phyloP scores from a whole-genome alignment of 2,888 invertebrate species.

The Eurois occulta region DNA sequence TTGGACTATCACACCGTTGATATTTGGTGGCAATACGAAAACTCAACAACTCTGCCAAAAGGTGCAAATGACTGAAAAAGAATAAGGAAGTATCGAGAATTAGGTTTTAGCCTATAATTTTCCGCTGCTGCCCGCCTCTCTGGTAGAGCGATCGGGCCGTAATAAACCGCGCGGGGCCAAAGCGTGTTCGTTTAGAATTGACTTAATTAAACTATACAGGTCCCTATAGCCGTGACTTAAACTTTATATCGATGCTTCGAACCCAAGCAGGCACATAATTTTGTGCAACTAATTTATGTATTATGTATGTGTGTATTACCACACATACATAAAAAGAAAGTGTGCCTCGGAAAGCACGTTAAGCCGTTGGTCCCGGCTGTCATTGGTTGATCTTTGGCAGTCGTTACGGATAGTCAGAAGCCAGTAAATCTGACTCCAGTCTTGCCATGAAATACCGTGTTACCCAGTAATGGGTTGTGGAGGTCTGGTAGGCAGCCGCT shows the following conservation, averaged over 20 bases:
- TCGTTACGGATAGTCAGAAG: too few species aligned
- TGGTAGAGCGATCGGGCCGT: neutral
- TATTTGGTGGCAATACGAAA: neutral
- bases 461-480: too few species aligned
- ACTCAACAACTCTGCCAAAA: neutral
- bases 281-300: neutral
- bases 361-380: too few species aligned
- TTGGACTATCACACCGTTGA: neutral
- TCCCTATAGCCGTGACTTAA: too few species aligned
- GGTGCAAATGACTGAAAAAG: slow-evolving; percentile 1
- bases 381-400: too few species aligned
- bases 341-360: too few species aligned
- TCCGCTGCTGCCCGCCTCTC: neutral
- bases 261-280: neutral
- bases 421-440: too few species aligned
- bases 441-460: too few species aligned
- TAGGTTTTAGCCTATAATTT: neutral
- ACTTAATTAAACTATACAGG: neutral
- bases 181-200: neutral
- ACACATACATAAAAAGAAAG: too few species aligned
- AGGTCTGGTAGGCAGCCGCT: too few species aligned
- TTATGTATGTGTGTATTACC: too few species aligned
- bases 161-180: too few species aligned
- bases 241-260: neutral
- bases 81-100: neutral